phyloP scores from a whole-genome alignment of 2,888 invertebrate genomes.

The Aradus depressus region DNA sequence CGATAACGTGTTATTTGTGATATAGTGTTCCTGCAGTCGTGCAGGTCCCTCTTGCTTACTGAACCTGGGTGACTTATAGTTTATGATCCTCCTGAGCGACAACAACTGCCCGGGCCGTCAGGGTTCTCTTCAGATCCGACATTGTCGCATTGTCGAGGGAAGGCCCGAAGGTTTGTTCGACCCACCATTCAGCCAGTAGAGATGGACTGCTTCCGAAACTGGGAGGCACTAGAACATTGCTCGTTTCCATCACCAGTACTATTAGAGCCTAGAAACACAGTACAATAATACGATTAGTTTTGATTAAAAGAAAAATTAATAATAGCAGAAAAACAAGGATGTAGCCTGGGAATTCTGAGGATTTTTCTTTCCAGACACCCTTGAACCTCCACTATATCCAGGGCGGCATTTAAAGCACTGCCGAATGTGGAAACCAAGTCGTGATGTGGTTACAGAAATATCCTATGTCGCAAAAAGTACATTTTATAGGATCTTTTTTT shows the following conservation, averaged over 20 bases:
- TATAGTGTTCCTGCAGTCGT: neutral
- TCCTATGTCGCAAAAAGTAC: no score
- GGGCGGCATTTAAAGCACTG: no score
- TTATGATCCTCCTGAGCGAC: neutral
- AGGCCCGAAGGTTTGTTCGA: conserved; percentile 8
- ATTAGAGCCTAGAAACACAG: conserved; percentile 1
- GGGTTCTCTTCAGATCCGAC: neutral
- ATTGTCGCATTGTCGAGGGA: neutral
- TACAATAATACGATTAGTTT: neutral
- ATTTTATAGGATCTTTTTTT: no score
- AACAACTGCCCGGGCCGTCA: conserved; percentile 3
- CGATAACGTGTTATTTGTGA: no score
- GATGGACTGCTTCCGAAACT: neutral
- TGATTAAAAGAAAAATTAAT: neutral
- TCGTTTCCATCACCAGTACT: neutral
- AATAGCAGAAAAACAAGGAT: neutral
- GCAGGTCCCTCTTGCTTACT: no score
- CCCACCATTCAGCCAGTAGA: neutral
- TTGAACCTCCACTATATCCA: no score
- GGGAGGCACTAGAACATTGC: neutral
- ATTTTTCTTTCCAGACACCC: no score
- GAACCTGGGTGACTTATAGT: no score
- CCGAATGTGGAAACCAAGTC: no score
- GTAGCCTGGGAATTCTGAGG: no score
- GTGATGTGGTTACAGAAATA: no score